Percentiles rank a stretch among this genome's conserved stretches.
Evolutionary conservation across 2,888 invertebrate genomes (phyloP).

Genomic region (Heliconius sara): DNA sequence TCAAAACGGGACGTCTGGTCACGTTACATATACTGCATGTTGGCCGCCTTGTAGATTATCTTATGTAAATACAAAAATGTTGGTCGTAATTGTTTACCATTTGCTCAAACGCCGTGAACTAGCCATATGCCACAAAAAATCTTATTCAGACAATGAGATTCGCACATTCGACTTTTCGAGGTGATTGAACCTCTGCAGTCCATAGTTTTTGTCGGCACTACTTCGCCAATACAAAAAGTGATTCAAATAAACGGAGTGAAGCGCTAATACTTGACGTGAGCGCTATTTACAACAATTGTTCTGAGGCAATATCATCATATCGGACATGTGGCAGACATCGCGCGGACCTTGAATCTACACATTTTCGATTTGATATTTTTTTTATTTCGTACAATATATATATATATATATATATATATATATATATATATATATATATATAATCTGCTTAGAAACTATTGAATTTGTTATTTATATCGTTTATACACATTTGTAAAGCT

Average conservation of each 20-base stretch:
- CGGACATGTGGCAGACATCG: constrained; percentile 51
- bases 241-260: constrained; percentile 48
- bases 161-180: constrained; percentile 78
- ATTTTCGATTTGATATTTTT: constrained; percentile 30
- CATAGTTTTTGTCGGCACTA: constrained; percentile 72
- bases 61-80: constrained; percentile 37
- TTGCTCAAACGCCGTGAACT: constrained; percentile 65
- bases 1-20: too few relatives aligned
- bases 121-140: constrained; percentile 78
- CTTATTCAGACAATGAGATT: constrained; percentile 74
- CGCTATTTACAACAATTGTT: constrained; percentile 35
- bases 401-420: too few relatives aligned
- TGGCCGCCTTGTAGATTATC: constrained; percentile 30
- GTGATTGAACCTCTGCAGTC: constrained; percentile 74
- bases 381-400: neutral
- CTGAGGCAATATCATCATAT: constrained; percentile 44
- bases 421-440: too few relatives aligned
- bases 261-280: constrained; percentile 28
- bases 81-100: constrained; percentile 56
- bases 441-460: neutral
- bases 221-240: constrained; percentile 66
- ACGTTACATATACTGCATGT: neutral
- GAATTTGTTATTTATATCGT: neutral
- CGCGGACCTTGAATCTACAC: constrained; percentile 46
- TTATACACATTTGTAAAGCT: neutral